A percentile compares a stretch with the other conserved stretches of the same genome.
These are phyloP conservation scores for Colostygia pectinataria DNA, from an alignment of 2,888 invertebrate genomes.

Conservation along the genomic window DNA sequence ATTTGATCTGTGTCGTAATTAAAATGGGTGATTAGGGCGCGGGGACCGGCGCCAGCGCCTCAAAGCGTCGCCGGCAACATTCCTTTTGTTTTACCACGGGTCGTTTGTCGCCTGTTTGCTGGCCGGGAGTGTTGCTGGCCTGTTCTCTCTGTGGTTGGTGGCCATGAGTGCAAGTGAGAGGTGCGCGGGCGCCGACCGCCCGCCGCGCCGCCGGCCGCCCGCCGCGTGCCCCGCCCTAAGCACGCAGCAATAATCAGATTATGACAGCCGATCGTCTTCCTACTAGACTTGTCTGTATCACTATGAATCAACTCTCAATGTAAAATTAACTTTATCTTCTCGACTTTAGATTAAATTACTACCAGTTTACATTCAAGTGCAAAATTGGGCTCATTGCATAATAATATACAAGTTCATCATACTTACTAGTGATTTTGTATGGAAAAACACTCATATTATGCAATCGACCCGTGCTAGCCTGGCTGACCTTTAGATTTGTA, in stretches of 20 bases:
- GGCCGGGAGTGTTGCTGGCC: slow-evolving; percentile 53
- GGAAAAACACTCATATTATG: too few relatives aligned
- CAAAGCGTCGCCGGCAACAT: slow-evolving; percentile 82
- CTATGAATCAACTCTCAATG: slow-evolving; percentile 8
- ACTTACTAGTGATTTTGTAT: too few relatives aligned
- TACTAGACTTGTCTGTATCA: slow-evolving; percentile 26
- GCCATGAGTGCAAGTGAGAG: slow-evolving; percentile 57
- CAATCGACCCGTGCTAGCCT: too few relatives aligned
- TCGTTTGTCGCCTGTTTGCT: slow-evolving; percentile 80
- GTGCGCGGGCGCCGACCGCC: slow-evolving; percentile 78
- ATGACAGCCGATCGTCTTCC: slow-evolving; percentile 75
- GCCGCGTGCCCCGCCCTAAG: slow-evolving; percentile 72
- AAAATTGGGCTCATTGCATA: too few relatives aligned
- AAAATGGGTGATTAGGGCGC: slow-evolving; percentile 82
- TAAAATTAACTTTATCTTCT: slow-evolving; percentile 22
- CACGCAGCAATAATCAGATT: slow-evolving; percentile 79
- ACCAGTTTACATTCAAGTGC: neutral
- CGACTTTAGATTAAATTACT: neutral
- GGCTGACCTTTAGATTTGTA: too few relatives aligned
- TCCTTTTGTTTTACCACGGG: slow-evolving; percentile 83
- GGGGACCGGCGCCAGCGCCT: slow-evolving; percentile 81
- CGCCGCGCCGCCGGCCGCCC: slow-evolving; percentile 77
- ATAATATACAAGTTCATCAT: slow-evolving; percentile 21
- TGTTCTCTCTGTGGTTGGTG: slow-evolving; percentile 31
- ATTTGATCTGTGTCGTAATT: slow-evolving; percentile 83